Base-by-base conservation (phyloP, 2,113 vertebrate genomes). In the Crotophaga sulcirostris region DNA sequence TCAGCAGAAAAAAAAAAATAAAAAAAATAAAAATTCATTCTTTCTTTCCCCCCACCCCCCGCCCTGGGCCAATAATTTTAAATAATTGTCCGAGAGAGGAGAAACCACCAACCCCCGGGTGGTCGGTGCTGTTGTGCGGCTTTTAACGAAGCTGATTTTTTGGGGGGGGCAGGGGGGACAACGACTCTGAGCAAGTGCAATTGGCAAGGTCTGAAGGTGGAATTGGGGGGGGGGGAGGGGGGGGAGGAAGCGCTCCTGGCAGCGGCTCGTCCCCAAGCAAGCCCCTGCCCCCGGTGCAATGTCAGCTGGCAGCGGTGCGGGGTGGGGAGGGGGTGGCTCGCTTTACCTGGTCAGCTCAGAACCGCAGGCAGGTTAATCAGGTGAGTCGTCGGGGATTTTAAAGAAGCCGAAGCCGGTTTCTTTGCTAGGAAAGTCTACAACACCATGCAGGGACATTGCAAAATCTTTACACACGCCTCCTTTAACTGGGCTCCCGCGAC, bases 331-430 rank as follows among this genome's bases (percentile, higher is more conserved):
- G 56, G 90, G 64, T 70, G 96, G 89, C 94, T 90, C 84, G 69
- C 76, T 97, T 96, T 98, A 98, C 98, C 98, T 98, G 97, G 97
- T 97, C 97, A 90, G 96, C 97, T 93, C 96, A 97, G 95, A 82
- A 96, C 92, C 89, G 97, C 97, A 97, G 93, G 97, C 97, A 93
- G 97, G 96, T 94, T 93, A 97, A 91, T 93, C 98, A 91, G 98
- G 98, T 98, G 97, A 97, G 97, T 97, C 97, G 94, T 92, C 96
- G 94, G 96, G 97, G 95, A 83, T 84, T 95, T 98, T 96, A 97
- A 97, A 98, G 98, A 93, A 97, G 97, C 97, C 97, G 94, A 95
- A 92, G 97, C 98, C 95, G 97, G 96, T 96, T 97, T 97, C 97
- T 97, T 93, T 68, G 96, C 96, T 96, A 94, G 84, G 93, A 97